Evolutionary conservation across 64 coral and sea anemone genomes (phyloP).

Genomic region (Platygyra sinensis): DNA sequence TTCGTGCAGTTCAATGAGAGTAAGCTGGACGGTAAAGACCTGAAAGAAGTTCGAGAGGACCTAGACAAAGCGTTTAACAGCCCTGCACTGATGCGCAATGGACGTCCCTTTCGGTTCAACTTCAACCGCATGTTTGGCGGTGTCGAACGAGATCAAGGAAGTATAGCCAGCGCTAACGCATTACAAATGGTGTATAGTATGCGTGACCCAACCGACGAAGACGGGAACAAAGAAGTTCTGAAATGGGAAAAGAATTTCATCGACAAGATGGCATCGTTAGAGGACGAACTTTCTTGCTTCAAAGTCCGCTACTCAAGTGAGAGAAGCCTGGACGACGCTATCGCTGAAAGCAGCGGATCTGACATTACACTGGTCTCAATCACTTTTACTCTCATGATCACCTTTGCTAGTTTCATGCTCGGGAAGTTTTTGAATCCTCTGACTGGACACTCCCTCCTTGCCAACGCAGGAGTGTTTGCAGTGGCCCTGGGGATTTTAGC

Average conservation of each 20-base stretch:
- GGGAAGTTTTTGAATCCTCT: conserved; percentile 57
- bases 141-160: background rate
- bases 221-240: conserved; percentile 3
- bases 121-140: conserved; percentile 65
- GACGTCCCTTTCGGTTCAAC: conserved; percentile 42
- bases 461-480: conserved; percentile 54
- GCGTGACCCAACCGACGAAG: background rate
- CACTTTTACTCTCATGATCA: conserved; percentile 58
- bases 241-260: conserved; percentile 53
- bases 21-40: conserved; percentile 30
- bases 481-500: conserved; percentile 45
- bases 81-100: conserved; percentile 51
- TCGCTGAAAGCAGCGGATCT: conserved; percentile 39
- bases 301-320: conserved; percentile 26
- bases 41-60: conserved; percentile 9
- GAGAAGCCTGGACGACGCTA: conserved; percentile 55
- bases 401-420: conserved; percentile 45
- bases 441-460: conserved; percentile 59
- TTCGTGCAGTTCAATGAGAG: conserved; percentile 58
- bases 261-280: conserved; percentile 11
- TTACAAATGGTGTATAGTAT: conserved; percentile 66
- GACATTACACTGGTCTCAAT: conserved; percentile 43
- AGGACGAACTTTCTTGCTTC: background rate
- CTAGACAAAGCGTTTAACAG: conserved; percentile 5
- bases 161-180: conserved; percentile 29